Conservation (phyloP, 2,888 invertebrate species). For the Eupithecia dodoneata region DNA sequence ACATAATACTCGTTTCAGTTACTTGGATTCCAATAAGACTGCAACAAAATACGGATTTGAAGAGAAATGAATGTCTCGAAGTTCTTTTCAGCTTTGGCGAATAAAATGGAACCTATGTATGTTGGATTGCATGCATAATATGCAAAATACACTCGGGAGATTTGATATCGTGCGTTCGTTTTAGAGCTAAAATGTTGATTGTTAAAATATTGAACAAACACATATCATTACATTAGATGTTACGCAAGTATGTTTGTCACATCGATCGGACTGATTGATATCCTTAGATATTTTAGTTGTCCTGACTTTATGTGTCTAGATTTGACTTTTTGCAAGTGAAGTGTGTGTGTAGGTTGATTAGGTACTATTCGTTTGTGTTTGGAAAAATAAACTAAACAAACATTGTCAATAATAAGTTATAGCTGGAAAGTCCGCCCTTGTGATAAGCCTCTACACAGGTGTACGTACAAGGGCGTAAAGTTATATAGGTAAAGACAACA, state of each 20-base stretch:
- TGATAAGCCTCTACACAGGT: background rate
- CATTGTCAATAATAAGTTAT: background rate
- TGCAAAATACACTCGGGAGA: conserved; percentile 24
- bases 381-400: too few species aligned
- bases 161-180: conserved; percentile 27
- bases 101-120: conserved; percentile 23
- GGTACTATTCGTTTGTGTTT: too few species aligned
- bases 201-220: background rate
- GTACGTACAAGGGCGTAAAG: background rate
- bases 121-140: conserved; percentile 22
- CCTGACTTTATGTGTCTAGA: too few species aligned
- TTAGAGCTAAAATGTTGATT: conserved; percentile 9
- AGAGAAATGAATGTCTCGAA: conserved; percentile 32
- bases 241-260: background rate
- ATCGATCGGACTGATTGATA: background rate
- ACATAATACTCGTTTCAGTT: conserved; percentile 44
- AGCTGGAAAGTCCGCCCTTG: background rate
- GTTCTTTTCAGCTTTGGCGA: conserved; percentile 27
- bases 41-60: conserved; percentile 40
- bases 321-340: background rate
- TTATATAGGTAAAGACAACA: background rate
- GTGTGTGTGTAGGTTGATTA: background rate
- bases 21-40: conserved; percentile 39
- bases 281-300: background rate
- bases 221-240: background rate